Base-by-base conservation (phyloP, 2,888 invertebrate species). In the Lasioglossum lativentre region DNA sequence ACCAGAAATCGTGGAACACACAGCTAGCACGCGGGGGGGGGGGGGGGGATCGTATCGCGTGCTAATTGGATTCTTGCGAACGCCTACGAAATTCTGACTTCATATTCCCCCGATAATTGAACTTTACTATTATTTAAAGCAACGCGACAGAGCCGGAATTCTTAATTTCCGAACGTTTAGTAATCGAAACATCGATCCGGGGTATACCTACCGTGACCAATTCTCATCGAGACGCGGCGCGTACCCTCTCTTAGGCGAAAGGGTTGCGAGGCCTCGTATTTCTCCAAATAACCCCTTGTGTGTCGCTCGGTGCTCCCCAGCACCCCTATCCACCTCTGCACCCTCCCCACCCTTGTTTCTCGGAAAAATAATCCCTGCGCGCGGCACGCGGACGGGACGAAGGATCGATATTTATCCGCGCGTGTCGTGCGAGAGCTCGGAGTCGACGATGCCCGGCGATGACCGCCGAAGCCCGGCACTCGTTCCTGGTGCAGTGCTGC, bases 131-230 rank as follows among this genome's bases (percentile, higher is more conserved):
- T 83, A 78, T 83, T 79, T 34, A 23, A 30, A 59, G 38, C 59
- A n/a, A 19, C 72, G 27, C 27, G n/a, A 8, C 40, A 52, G 2
- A 16, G 45, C 59, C 4, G 38, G 38, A 56, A 45, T 45, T 40
- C 30, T n/a, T 19, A 34, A 72, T 42, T 76, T 52, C 34, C 14
- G 27, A 23, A 16, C 72, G 45, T 75, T 85, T 38, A 56, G 38
- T 52, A 90, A 92, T 90, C 87, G 91, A 91, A 91, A 90, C 92
- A 93, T 93, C 92, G 93, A 93, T 91, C 92, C 87, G 78, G 81
- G 78, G 6, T 80, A 85, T 89, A 88, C 88, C 91, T 89, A 88
- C 88, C 91, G 88, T 92, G 92, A 90, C 92, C 93, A 92, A 93
- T 92, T 80, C 89, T 88, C 90, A 89, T 92, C 83, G 86, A 83